Base-by-base conservation (phyloP, 53 echinoderm and acorn worm genomes). In the Stichopus horrens region DNA sequence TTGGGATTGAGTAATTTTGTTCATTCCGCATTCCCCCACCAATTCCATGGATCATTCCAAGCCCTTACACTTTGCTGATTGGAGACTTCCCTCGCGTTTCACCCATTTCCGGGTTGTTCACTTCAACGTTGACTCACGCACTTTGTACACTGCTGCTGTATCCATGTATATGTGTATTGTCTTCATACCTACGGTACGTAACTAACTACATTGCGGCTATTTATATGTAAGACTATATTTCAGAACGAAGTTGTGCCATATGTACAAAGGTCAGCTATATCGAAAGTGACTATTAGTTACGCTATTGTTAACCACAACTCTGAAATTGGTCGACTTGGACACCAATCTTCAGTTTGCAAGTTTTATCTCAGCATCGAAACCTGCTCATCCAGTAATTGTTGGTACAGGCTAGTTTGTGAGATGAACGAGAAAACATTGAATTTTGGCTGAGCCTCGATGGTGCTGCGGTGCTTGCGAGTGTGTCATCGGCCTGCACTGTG, bases 91-190 rank as follows among this genome's bases (percentile, higher is more conserved):
- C 67, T 67, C 5, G 22, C 60, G 65, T 52, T 65, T 65, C 60
- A 59, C 59, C 68, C 59, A 66, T 85, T 53, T 85, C 85, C 85
- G 66, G 85, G 59, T 8, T 68, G 52, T n/a, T 51, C 85, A 20
- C 18, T 63, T 85, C 85, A 85, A 23, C 37, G 85, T 67, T 85
- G 83, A 85, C 85, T 85, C 85, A 85, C 66, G 6, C 85, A 66
- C 65, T 23, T 23, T 52, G 52, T 53, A 13, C 13, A 54, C 21
- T 37, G 77, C 8, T 51, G 21, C 77, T 76, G 14, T 67, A 37
- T 37, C 37, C 37, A 37, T n/a, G n/a, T n/a, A n/a, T 2, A 37
- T 37, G 37, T 2, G 37, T 37, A 37, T 1, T 37, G 2, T 37
- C 37, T 37, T 37, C 37, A 37, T 37, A 37, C 37, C 37, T 37